Percentiles rank a stretch among this genome's conserved stretches.
phyloP scores from a whole-genome alignment of 2,797 vertebrate species.

The Gymnothorax javanicus region DNA sequence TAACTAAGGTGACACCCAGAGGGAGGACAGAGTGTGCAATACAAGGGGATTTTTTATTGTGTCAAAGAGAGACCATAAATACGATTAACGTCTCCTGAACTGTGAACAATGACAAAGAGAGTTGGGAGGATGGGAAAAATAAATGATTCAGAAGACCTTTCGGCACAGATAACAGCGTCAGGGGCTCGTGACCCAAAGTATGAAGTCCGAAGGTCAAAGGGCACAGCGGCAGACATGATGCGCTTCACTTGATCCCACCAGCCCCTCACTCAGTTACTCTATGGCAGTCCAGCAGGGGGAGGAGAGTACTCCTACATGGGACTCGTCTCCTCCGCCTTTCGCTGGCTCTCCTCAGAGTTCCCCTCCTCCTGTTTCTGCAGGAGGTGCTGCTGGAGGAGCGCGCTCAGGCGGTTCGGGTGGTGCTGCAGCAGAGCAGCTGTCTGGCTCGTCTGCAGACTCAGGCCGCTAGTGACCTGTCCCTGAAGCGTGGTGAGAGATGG shows the following conservation, averaged over 20 bases:
- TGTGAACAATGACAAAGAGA: neutral
- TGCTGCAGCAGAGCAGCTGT: conserved; percentile 76
- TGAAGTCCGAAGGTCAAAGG: conserved; percentile 3
- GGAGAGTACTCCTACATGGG: conserved; percentile 43
- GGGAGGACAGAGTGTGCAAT: neutral
- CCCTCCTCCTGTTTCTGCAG: conserved; percentile 59
- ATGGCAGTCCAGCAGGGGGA: neutral
- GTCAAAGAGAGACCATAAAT: neutral
- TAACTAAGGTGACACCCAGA: neutral
- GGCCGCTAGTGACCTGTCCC: conserved; percentile 77
- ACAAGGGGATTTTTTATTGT: neutral
- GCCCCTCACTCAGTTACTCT: neutral
- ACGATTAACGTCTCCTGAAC: conserved; percentile 1
- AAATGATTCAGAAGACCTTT: conserved; percentile 6
- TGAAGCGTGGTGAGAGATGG: conserved; percentile 70
- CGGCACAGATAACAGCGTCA: neutral
- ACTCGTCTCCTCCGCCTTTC: conserved; percentile 43
- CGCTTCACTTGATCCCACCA: neutral
- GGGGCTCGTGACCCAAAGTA: conserved; percentile 7
- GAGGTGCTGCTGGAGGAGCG: conserved; percentile 81
- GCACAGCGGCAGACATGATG: conserved; percentile 5
- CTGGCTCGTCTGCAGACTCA: conserved; percentile 72
- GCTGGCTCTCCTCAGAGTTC: conserved; percentile 20
- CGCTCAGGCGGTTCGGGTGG: conserved; percentile 70
- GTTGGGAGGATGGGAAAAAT: neutral